Conservation (phyloP, 2,113 vertebrate genomes). For the Erythrocebus patas region DNA sequence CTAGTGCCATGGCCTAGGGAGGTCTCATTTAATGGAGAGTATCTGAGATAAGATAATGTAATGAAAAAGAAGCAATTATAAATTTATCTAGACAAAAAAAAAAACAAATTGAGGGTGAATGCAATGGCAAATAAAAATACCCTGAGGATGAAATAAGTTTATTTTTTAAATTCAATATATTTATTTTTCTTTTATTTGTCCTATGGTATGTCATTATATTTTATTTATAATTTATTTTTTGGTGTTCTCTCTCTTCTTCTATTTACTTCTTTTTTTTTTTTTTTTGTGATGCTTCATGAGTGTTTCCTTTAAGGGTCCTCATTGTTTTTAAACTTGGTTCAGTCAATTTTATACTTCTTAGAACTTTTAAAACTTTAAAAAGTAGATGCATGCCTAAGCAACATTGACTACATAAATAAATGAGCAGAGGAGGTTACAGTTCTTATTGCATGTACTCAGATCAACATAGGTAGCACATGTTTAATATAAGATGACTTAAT, state of each 20-base stretch:
- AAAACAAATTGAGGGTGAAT: neutral
- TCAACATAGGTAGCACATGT: neutral
- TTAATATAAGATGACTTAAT: neutral
- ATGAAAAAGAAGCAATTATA: neutral
- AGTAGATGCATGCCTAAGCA: neutral
- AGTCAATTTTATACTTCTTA: neutral
- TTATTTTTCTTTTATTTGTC: neutral
- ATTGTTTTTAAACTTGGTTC: neutral
- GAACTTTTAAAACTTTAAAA: neutral
- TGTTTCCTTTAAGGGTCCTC: neutral
- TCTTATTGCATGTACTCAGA: neutral
- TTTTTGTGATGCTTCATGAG: neutral
- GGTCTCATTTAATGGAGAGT: neutral
- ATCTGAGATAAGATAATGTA: neutral
- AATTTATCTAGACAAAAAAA: neutral
- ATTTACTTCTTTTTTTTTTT: neutral
- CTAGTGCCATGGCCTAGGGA: neutral
- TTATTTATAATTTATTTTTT: neutral
- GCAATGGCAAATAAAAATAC: neutral
- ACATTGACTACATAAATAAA: neutral
- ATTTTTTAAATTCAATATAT: neutral
- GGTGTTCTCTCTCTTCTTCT: neutral
- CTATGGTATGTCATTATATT: neutral
- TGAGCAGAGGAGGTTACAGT: neutral
- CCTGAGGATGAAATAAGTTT: neutral